A percentile compares a stretch with the other conserved stretches of the same genome.
These are phyloP conservation scores for Ficedula albicollis DNA, from an alignment of 2,797 vertebrate species.

Conservation along the genomic window DNA sequence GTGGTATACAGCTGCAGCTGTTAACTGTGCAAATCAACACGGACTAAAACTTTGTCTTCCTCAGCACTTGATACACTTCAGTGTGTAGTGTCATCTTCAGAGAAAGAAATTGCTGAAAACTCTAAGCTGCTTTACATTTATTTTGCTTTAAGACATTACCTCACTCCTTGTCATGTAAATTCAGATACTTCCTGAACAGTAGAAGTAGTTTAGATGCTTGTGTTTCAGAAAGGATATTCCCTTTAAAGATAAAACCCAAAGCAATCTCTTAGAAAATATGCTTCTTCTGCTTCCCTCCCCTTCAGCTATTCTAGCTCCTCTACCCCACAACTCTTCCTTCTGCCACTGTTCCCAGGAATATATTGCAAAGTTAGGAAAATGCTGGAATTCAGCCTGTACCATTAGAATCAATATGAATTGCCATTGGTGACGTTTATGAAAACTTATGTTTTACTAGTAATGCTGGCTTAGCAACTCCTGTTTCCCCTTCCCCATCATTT, in stretches of 20 bases:
- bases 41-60: background rate
- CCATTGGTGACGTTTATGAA: background rate
- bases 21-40: background rate
- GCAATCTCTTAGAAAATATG: background rate
- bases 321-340: background rate
- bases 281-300: background rate
- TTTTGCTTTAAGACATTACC: conserved; percentile 24
- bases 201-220: background rate
- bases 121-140: conserved; percentile 4
- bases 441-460: background rate
- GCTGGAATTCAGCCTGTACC: background rate
- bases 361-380: conserved; percentile 18
- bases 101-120: background rate
- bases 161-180: conserved; percentile 14
- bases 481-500: background rate
- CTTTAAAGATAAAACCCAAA: background rate
- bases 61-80: background rate
- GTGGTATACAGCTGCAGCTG: background rate
- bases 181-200: background rate
- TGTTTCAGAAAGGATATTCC: background rate
- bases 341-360: background rate
- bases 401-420: conserved; percentile 5
- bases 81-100: background rate
- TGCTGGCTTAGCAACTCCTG: background rate
- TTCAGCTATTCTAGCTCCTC: background rate